These are phyloP conservation scores for Lutraria lutraria DNA, from an alignment of 2,888 invertebrate genomes.

Conservation along the genomic window DNA sequence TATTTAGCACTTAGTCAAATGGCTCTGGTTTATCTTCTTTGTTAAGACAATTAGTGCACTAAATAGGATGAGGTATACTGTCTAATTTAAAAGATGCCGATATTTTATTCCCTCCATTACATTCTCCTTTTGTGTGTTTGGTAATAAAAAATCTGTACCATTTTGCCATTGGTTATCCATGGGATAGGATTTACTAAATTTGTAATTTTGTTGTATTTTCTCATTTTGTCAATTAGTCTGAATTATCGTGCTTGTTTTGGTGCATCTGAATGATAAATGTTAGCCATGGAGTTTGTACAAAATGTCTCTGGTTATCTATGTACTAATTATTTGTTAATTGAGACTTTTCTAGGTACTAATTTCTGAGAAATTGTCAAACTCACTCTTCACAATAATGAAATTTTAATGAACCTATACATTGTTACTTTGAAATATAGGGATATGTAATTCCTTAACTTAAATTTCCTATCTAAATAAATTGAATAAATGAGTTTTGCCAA, in stretches of 20 bases:
- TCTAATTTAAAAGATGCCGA: too few species aligned
- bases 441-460: too few species aligned
- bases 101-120: too few species aligned
- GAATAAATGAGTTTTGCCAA: too few species aligned
- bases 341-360: slow-evolving; percentile 15
- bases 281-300: background rate
- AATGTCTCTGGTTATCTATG: slow-evolving; percentile 15
- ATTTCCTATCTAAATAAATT: too few species aligned
- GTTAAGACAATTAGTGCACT: too few species aligned
- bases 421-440: background rate
- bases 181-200: background rate
- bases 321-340: slow-evolving; percentile 14
- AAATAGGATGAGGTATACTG: too few species aligned
- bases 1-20: too few species aligned
- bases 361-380: background rate
- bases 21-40: too few species aligned
- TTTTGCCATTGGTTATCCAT: too few species aligned
- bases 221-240: background rate
- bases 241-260: background rate
- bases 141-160: too few species aligned
- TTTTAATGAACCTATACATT: background rate
- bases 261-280: slow-evolving; percentile 12
- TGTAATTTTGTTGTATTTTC: background rate
- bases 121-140: too few species aligned
- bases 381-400: slow-evolving; percentile 3